These are phyloP conservation scores for Axis porcinus DNA, from an alignment of 2,113 vertebrate species.

Conservation along the genomic window DNA sequence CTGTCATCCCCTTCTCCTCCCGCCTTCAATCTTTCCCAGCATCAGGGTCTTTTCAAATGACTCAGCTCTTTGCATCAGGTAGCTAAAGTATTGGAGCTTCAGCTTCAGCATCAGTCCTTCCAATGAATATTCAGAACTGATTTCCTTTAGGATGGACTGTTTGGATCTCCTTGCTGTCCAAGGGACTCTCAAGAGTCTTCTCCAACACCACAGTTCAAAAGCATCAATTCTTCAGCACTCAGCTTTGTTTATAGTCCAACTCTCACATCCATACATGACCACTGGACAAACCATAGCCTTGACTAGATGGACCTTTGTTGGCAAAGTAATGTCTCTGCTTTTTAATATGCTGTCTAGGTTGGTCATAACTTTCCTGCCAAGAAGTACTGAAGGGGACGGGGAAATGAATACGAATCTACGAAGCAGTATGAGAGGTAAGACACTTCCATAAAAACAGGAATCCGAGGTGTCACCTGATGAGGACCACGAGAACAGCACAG, in stretches of 20 bases:
- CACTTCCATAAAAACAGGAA: background rate
- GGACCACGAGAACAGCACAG: background rate
- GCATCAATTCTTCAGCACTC: fast-evolving
- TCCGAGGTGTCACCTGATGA: background rate
- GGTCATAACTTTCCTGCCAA: background rate
- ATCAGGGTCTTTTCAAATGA: background rate
- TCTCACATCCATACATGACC: background rate
- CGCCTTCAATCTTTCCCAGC: background rate
- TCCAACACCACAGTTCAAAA: background rate
- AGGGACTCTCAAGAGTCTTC: background rate
- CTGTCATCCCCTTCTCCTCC: background rate
- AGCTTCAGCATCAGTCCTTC: background rate
- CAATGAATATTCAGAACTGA: background rate
- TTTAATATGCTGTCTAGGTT: background rate
- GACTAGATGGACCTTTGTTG: background rate
- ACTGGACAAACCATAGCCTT: background rate
- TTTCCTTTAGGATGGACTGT: background rate
- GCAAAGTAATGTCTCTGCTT: background rate
- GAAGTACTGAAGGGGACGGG: background rate
- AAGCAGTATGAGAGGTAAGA: background rate
- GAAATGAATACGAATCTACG: background rate
- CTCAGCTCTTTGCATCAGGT: background rate
- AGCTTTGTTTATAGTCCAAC: background rate
- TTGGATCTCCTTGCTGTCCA: background rate
- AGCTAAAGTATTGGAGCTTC: background rate